Conservation (phyloP, 2,888 invertebrate genomes). For the Hoplodrina ambigua region DNA sequence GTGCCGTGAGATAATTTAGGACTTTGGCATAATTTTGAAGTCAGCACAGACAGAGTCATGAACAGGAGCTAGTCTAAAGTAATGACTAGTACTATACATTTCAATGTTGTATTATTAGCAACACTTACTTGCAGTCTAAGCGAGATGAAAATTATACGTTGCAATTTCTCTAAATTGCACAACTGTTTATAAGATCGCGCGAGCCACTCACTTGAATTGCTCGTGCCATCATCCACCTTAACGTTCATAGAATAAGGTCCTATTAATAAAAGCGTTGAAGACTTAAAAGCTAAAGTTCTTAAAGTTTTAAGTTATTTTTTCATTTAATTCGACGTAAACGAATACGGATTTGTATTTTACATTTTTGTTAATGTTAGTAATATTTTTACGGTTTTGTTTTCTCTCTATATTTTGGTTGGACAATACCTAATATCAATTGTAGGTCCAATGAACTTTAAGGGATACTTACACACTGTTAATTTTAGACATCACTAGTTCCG, state of each 20-base stretch:
- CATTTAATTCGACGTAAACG: slow-evolving; percentile 11
- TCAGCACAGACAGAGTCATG: not conserved
- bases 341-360: slow-evolving; percentile 17
- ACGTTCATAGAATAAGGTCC: slow-evolving; percentile 12
- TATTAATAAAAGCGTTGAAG: slow-evolving; percentile 27
- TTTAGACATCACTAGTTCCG: too few species aligned
- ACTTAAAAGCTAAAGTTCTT: slow-evolving; percentile 23
- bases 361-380: slow-evolving; percentile 19
- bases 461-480: too few species aligned
- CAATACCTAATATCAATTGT: not conserved
- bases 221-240: slow-evolving; percentile 25
- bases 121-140: not conserved
- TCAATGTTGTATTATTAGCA: slow-evolving; percentile 37
- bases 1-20: too few species aligned
- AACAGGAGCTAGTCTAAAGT: too few species aligned
- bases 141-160: slow-evolving; percentile 20
- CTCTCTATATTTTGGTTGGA: slow-evolving; percentile 22
- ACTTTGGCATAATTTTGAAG: too few species aligned
- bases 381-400: slow-evolving; percentile 11
- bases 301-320: too few species aligned
- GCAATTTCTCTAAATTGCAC: slow-evolving; percentile 29
- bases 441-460: not conserved
- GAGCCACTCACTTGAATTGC: slow-evolving; percentile 10
- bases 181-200: slow-evolving; percentile 4
- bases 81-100: slow-evolving; percentile 19